Evolutionary conservation across 2,113 vertebrate genomes (phyloP).

Genomic region (Smithornis capensis): DNA sequence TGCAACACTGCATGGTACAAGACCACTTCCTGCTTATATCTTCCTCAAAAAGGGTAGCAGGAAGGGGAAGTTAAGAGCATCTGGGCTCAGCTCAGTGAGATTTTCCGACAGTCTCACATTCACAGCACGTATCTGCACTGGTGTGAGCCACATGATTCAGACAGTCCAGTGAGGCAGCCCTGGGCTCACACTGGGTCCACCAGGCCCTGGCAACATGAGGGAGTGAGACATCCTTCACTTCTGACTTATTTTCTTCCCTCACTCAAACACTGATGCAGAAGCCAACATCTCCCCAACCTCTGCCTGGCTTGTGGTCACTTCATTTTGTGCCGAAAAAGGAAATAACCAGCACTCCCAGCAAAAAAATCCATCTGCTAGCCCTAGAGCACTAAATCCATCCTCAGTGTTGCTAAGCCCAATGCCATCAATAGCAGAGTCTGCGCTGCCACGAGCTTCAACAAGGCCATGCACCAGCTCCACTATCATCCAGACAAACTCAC

Average conservation of each 20-base stretch:
- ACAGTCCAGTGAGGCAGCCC: neutral
- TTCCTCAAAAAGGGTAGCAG: neutral
- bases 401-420: neutral
- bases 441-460: neutral
- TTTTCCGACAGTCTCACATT: neutral
- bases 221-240: neutral
- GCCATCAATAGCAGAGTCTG: neutral
- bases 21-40: neutral
- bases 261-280: neutral
- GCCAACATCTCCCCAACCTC: neutral
- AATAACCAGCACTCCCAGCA: neutral
- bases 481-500: accelerated
- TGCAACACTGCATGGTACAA: accelerated
- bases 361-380: neutral
- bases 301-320: neutral
- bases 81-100: neutral
- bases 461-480: accelerated
- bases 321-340: neutral
- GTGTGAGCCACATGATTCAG: neutral
- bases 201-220: neutral
- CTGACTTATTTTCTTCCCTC: neutral
- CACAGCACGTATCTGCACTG: accelerated
- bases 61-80: neutral
- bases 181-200: neutral
- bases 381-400: neutral